Evolutionary conservation across 2,888 invertebrate genomes (phyloP).

Genomic region (Aphrophora alni): DNA sequence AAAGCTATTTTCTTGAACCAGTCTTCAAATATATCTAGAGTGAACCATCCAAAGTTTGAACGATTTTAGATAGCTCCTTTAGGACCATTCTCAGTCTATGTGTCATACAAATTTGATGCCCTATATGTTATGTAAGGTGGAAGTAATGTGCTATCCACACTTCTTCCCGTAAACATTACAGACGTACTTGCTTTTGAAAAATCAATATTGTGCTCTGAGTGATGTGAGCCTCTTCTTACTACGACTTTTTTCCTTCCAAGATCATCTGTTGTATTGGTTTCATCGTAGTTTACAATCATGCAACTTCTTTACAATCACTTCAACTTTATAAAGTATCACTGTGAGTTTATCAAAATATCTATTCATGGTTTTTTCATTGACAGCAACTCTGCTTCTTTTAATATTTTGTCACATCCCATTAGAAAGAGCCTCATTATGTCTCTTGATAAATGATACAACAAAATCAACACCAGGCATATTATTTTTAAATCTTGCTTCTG

Average conservation of each 20-base stretch:
- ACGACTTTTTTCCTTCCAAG: constrained; percentile 45
- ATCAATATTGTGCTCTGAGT: constrained; percentile 12
- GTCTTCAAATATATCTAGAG: constrained; percentile 50
- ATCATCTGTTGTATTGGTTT: constrained; percentile 54
- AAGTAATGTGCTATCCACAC: constrained; percentile 53
- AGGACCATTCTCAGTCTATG: constrained; percentile 55
- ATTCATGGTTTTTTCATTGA: too few relatives aligned
- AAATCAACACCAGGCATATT: too few relatives aligned
- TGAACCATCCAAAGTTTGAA: constrained; percentile 56
- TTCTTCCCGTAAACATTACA: constrained; percentile 52
- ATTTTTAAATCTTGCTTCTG: too few relatives aligned
- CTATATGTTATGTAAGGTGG: too few relatives aligned
- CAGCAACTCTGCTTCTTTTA: constrained; percentile 38
- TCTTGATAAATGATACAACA: too few relatives aligned
- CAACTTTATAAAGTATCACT: constrained; percentile 41
- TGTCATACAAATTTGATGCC: constrained; percentile 50
- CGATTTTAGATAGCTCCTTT: too few relatives aligned
- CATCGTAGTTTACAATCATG: constrained; percentile 50
- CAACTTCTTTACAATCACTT: too few relatives aligned
- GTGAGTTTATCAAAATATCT: constrained; percentile 47
- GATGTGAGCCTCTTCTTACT: too few relatives aligned
- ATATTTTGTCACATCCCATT: too few relatives aligned
- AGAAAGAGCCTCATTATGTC: too few relatives aligned
- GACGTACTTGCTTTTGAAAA: too few relatives aligned
- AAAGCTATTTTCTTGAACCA: constrained; percentile 50